Evolutionary conservation across 2,888 invertebrate species (phyloP), one percentile per base, ranked within the genome.

Genomic region (Serrognathus titanus): DNA sequence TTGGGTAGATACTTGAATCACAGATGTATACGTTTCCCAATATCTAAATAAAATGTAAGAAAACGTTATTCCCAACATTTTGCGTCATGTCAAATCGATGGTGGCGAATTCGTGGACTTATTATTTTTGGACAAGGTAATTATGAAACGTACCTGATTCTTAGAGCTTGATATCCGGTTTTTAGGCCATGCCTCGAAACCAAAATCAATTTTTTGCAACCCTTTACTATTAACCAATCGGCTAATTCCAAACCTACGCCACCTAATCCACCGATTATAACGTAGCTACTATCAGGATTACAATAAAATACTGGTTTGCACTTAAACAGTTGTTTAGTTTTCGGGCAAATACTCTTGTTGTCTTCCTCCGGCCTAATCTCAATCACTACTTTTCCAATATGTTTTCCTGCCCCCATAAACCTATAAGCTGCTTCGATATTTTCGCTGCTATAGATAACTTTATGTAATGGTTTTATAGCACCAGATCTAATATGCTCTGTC

Each of bases 221-320:
- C 60, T 94, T 82, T 51, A 90, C 75, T 49, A 94, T 83, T 68
- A 97, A 79, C 93, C 93, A 95, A 68, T 93, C 89, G 0, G 88
- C 86, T 48, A 96, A 75, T 74, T 97, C 96, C 48, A 97, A 79
- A 4, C 96, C 96, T 71, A 97, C 93, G 0, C 96, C 96, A 43
- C 97, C 97, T 0, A 97, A 81, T 46, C 96, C 95, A 9, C 90
- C 91, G 1, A 87, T 80, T 3, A 90, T 82, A 0, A 90, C 69
- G 13, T 51, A 48, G 1, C 48, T 48, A 12, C 24, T 39, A 9
- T 49, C 40, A 3, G 50, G 51, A 24, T 54, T 46, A n/a, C 53
- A 51, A 40, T 51, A 47, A 37, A 53, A 68, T 62, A 67, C 65
- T 62, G 45, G 9, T 58, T 61, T 13, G 5, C 24, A 51, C 8